phyloP scores from a whole-genome alignment of 2,888 invertebrate species.

The Tuta absoluta region DNA sequence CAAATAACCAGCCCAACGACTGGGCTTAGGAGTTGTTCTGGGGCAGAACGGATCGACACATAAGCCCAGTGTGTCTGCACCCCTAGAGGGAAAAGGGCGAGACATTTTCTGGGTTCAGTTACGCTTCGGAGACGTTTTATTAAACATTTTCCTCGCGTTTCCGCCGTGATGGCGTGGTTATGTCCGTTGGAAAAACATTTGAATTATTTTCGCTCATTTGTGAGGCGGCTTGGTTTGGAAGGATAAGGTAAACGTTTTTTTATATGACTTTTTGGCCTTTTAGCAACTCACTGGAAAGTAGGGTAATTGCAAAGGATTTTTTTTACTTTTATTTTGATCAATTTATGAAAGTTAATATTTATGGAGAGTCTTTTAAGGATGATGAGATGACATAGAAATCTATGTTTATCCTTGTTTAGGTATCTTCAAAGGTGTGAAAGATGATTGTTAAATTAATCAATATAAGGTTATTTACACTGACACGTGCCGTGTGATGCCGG shows the following conservation, averaged over 20 bases:
- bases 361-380: neutral
- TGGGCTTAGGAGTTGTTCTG: too few species aligned
- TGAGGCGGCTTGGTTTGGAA: neutral
- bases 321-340: neutral
- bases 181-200: constrained; percentile 14
- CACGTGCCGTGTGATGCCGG: too few species aligned
- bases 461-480: too few species aligned
- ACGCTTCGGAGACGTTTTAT: constrained; percentile 23
- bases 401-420: too few species aligned
- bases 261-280: neutral
- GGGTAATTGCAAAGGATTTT: neutral
- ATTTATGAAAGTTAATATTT: neutral
- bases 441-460: too few species aligned
- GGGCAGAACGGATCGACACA: too few species aligned
- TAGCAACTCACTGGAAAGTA: neutral
- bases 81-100: neutral
- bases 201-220: constrained; percentile 15
- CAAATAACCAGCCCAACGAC: too few species aligned
- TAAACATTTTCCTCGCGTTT: constrained; percentile 24
- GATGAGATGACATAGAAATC: too few species aligned
- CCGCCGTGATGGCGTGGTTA: constrained; percentile 19
- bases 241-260: neutral
- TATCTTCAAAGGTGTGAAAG: too few species aligned
- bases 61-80: too few species aligned
- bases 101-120: constrained; percentile 1